phyloP scores from a whole-genome alignment of 2,888 invertebrate genomes.

The Stegana nigrithorax region DNA sequence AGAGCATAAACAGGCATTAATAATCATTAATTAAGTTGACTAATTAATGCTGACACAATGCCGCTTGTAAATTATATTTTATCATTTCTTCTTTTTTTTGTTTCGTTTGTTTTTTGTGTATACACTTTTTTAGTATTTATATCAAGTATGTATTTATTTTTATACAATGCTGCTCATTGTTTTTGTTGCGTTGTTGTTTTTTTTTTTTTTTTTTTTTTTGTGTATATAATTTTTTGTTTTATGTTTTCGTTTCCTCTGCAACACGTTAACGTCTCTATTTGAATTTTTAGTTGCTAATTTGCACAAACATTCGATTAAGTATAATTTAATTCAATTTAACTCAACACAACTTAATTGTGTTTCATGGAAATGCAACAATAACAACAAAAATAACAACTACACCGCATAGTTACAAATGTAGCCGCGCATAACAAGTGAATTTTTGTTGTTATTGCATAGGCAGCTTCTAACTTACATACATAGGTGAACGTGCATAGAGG shows the following conservation, averaged over 20 bases:
- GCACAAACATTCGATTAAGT: constrained; percentile 44
- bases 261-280: constrained; percentile 43
- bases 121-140: too few species aligned
- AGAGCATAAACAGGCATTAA: constrained; percentile 49
- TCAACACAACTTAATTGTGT: constrained; percentile 47
- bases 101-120: constrained; percentile 5
- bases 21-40: constrained; percentile 58
- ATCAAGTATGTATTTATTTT: too few species aligned
- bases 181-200: too few species aligned
- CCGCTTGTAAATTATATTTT: constrained; percentile 50
- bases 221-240: constrained; percentile 10
- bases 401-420: constrained; percentile 2
- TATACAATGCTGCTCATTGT: too few species aligned
- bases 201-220: background rate
- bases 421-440: constrained; percentile 5
- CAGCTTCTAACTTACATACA: constrained; percentile 18
- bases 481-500: constrained; percentile 4
- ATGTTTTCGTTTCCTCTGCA: constrained; percentile 12
- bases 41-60: constrained; percentile 58
- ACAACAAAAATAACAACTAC: constrained; percentile 20
- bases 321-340: constrained; percentile 52
- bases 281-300: constrained; percentile 33
- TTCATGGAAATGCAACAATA: constrained; percentile 36
- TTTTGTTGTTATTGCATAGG: constrained; percentile 27
- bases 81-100: constrained; percentile 6